Evolutionary conservation across 2,888 invertebrate species (phyloP), one percentile per base, ranked within the genome.

Genomic region (Harpalus rubripes): DNA sequence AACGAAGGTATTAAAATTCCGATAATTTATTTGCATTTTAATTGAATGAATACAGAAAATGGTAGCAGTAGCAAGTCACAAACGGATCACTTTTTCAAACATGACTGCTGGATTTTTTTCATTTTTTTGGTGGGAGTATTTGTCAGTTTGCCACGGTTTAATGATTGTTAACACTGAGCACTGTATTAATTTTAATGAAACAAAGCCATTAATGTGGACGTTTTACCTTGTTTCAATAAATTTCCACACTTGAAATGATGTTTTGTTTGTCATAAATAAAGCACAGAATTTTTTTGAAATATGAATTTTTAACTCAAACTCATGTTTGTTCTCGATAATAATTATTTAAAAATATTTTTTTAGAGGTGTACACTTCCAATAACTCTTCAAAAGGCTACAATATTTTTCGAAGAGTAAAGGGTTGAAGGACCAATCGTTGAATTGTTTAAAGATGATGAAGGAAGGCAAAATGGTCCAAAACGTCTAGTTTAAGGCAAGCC

Each of bases 1-100:
- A 83, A 76, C 83, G 74, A 74, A 83, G 59, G 83, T 83, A 61
- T 83, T 76, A 83, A 74, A 83, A 83, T 83, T 74, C 83, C 83
- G 41, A 83, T 83, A 83, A 83, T 74, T 83, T 83, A 83, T 83
- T 83, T 76, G 83, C 83, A 83, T 83, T 74, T 83, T 83, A 83
- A 83, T 83, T 83, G 83, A 83, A 83, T 83, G 83, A 83, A 83
- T 74, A 76, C 61, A 68, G 58, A 83, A 83, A 83, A 83, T 61
- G 59, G 80, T 80, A 80, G 63, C 80, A 63, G 80, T 80, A 80
- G 63, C 80, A 63, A 74, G 72, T 74, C 72, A 74, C 72, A 74
- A 74, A 12, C 72, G 72, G 72, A 74, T 74, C 44, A 74, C 41
- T 44, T 74, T 72, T 74, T 74, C 44, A 44, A 74, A 74, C 41